phyloP scores from a whole-genome alignment of 2,797 vertebrate genomes.

The Danionella dracula region DNA sequence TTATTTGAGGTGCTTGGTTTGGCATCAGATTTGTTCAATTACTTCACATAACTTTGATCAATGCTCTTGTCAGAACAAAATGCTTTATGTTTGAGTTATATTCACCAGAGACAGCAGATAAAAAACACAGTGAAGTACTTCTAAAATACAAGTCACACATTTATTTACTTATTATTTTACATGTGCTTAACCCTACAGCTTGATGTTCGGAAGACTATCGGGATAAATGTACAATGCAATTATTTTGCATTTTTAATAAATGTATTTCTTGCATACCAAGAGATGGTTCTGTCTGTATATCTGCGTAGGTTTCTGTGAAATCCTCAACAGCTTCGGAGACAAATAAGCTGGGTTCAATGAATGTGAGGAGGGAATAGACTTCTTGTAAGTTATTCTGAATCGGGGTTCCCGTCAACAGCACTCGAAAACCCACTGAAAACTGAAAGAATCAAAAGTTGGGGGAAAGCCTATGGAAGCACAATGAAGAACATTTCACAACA shows the following conservation, averaged over 20 bases:
- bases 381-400: conserved; percentile 91
- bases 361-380: conserved; percentile 84
- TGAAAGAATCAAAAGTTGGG: not conserved
- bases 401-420: conserved; percentile 89
- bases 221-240: not conserved
- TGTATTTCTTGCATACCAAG: too few species aligned
- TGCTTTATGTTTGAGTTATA: too few species aligned
- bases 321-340: conserved; percentile 60
- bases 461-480: too few species aligned
- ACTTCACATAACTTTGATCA: not conserved
- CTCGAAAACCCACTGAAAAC: conserved; percentile 75
- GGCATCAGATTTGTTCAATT: not conserved
- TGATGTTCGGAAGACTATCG: not conserved
- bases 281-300: conserved; percentile 64
- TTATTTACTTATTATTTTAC: not conserved
- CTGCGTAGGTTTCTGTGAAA: conserved; percentile 72
- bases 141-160: too few species aligned
- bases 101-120: too few species aligned
- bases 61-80: not conserved
- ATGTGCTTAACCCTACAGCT: not conserved
- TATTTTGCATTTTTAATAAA: too few species aligned
- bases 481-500: too few species aligned
- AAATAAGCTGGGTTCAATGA: conserved; percentile 82
- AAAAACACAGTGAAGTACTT: too few species aligned
- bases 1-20: not conserved